A percentile compares a stretch with the other conserved stretches of the same genome.
These are phyloP conservation scores for Cheilosia vernalis DNA, from an alignment of 2,888 invertebrate species.

Conservation along the genomic window DNA sequence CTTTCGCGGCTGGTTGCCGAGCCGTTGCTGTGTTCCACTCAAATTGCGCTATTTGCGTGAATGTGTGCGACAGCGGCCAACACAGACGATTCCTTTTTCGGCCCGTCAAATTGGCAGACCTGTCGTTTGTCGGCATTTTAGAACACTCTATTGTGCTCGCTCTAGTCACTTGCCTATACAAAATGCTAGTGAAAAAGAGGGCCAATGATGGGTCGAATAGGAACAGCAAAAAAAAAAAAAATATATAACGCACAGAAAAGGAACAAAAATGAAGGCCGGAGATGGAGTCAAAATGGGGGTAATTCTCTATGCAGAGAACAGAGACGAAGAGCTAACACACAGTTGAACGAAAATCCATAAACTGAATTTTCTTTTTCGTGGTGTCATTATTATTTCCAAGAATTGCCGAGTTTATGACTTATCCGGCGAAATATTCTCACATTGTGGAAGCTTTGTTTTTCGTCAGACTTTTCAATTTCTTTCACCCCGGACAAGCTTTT, in stretches of 20 bases:
- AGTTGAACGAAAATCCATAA: slow-evolving; percentile 55
- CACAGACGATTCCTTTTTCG: slow-evolving; percentile 40
- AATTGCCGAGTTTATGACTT: slow-evolving; percentile 7
- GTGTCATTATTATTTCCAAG: slow-evolving; percentile 52
- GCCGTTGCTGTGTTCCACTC: slow-evolving; percentile 47
- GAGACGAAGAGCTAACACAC: slow-evolving; percentile 26
- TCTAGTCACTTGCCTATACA: slow-evolving; percentile 38
- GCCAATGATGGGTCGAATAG: slow-evolving; percentile 25
- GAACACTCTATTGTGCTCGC: slow-evolving; percentile 35
- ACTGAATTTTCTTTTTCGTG: slow-evolving; percentile 44
- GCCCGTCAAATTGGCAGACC: slow-evolving; percentile 66
- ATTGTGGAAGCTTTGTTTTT: not conserved
- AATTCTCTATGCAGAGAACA: slow-evolving; percentile 39
- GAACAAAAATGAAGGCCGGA: slow-evolving; percentile 57
- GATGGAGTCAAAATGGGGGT: slow-evolving; percentile 65
- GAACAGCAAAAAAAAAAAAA: slow-evolving; percentile 30
- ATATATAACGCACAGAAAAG: slow-evolving; percentile 67
- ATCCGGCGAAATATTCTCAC: slow-evolving; percentile 22
- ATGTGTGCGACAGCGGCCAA: slow-evolving; percentile 33
- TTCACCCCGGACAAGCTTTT: slow-evolving; percentile 5
- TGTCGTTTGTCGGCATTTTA: slow-evolving; percentile 73
- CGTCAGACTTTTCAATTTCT: not conserved
- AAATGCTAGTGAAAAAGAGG: slow-evolving; percentile 19
- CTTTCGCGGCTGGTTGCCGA: slow-evolving; percentile 51
- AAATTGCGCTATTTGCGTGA: slow-evolving; percentile 43